A percentile compares a stretch with the other conserved stretches of the same genome.
These are phyloP conservation scores for Pimpla rufipes DNA, from an alignment of 2,888 invertebrate genomes.

Conservation along the genomic window DNA sequence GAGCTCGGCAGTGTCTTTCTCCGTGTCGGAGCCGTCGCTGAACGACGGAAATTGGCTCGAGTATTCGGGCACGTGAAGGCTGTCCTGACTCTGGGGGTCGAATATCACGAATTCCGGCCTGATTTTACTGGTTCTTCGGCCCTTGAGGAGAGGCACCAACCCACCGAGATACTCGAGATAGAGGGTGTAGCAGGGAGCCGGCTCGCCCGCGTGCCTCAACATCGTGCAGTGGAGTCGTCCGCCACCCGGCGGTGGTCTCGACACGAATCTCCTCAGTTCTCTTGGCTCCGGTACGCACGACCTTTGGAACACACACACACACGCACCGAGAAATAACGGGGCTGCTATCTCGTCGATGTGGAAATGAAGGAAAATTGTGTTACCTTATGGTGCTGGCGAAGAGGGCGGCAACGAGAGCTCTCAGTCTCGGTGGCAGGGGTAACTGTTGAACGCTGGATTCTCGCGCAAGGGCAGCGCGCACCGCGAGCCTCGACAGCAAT, in stretches of 20 bases:
- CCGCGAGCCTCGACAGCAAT: slow-evolving; percentile 93
- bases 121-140: slow-evolving; percentile 97
- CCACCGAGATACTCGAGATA: slow-evolving; percentile 99
- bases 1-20: slow-evolving; percentile 87
- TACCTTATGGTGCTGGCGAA: slow-evolving; percentile 95
- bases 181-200: slow-evolving; percentile 93
- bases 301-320: slow-evolving; percentile 85
- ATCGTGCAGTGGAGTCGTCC: slow-evolving; percentile 98
- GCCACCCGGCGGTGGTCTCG: slow-evolving; percentile 93
- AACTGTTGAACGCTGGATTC: slow-evolving; percentile 92
- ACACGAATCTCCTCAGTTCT: slow-evolving; percentile 96
- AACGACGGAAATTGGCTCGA: slow-evolving; percentile 80
- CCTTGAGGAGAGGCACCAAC: slow-evolving; percentile 97
- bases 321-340: slow-evolving; percentile 34
- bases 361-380: too few species aligned
- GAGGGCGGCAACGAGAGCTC: slow-evolving; percentile 93
- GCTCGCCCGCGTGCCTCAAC: slow-evolving; percentile 96
- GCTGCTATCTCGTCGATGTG: neutral
- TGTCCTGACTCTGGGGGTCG: slow-evolving; percentile 94
- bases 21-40: slow-evolving; percentile 88
- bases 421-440: slow-evolving; percentile 95
- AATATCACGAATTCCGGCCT: slow-evolving; percentile 99
- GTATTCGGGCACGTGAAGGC: slow-evolving; percentile 78
- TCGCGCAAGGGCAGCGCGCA: slow-evolving; percentile 91
- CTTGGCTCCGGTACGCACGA: slow-evolving; percentile 97